Evolutionary conservation across 2,888 invertebrate genomes (phyloP).

Genomic region (Bimastos eiseni): DNA sequence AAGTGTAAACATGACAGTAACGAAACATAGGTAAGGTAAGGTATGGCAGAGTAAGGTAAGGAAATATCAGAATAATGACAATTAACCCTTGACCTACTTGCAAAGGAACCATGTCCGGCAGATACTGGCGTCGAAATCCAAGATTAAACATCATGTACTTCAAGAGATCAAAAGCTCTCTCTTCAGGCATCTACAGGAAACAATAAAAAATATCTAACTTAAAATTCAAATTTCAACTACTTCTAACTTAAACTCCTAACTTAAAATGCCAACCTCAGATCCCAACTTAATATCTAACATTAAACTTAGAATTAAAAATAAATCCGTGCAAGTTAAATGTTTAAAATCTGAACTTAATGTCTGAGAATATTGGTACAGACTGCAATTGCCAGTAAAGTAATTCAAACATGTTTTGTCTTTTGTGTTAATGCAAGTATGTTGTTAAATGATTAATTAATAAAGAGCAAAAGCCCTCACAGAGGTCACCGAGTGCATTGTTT

Average conservation of each 20-base stretch:
- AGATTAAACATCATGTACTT: slow-evolving; percentile 89
- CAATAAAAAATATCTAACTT: neutral
- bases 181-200: slow-evolving; percentile 82
- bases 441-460: neutral
- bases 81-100: slow-evolving; percentile 67
- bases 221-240: neutral
- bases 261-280: neutral
- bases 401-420: too few relatives aligned
- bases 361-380: neutral
- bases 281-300: neutral
- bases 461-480: neutral
- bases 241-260: neutral
- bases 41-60: neutral
- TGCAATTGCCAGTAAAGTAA: neutral
- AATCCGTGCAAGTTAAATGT: neutral
- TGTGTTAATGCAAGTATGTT: neutral
- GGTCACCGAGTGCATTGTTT: neutral
- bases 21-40: too few relatives aligned
- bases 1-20: neutral
- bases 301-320: neutral
- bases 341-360: neutral
- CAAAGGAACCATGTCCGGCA: slow-evolving; percentile 91
- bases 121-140: slow-evolving; percentile 83
- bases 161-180: slow-evolving; percentile 82
- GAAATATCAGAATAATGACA: neutral